These are phyloP conservation scores for Parochlus steinenii DNA, from an alignment of 2,888 invertebrate species.

Conservation along the genomic window DNA sequence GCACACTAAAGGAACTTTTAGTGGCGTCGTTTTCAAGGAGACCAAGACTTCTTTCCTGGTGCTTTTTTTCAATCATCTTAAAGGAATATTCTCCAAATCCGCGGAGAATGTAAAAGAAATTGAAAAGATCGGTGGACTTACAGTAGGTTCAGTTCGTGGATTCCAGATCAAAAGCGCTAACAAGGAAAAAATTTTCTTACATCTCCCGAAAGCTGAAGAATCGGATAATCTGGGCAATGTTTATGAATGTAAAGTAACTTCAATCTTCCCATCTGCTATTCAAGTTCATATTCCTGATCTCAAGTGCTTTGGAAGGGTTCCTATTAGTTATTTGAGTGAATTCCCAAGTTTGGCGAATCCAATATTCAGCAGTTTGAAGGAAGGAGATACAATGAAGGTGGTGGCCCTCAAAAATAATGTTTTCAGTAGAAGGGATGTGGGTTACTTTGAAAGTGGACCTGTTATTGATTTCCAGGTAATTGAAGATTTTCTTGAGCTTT, in stretches of 20 bases:
- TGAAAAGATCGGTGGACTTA: constrained; percentile 6
- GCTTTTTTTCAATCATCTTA: constrained; percentile 29
- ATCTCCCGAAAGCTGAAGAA: constrained; percentile 19
- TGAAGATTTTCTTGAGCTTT: too few species aligned
- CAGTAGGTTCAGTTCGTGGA: constrained; percentile 5
- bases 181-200: constrained; percentile 1
- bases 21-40: constrained; percentile 26
- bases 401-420: constrained; percentile 24
- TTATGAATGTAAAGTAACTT: constrained; percentile 13
- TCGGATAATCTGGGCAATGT: constrained; percentile 18
- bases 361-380: constrained; percentile 1
- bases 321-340: constrained; percentile 5
- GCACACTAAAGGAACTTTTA: constrained; percentile 29
- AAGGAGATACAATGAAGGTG: constrained; percentile 18
- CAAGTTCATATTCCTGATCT: constrained; percentile 9
- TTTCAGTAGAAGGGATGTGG: constrained; percentile 26
- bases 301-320: constrained; percentile 8
- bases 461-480: constrained; percentile 16
- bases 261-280: constrained; percentile 2
- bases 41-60: constrained; percentile 21
- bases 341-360: background rate
- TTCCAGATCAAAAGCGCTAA: constrained; percentile 6
- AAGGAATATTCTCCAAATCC: constrained; percentile 26
- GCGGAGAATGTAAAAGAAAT: constrained; percentile 11
- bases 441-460: constrained; percentile 20